These are phyloP conservation scores for Salvelinus fontinalis DNA, from an alignment of 2,113 vertebrate species.

Conservation along the genomic window DNA sequence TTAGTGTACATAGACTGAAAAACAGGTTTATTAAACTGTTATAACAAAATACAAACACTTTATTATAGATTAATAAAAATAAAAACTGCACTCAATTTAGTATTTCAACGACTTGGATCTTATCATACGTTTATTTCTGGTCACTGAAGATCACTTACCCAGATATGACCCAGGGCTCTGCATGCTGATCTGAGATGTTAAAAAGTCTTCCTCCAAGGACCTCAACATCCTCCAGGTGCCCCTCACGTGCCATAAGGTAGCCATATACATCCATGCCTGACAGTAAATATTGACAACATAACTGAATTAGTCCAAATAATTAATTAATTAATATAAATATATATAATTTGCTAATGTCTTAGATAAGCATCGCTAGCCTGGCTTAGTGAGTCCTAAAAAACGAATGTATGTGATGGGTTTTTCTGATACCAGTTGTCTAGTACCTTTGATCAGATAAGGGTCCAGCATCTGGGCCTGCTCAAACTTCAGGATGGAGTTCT, in stretches of 20 bases:
- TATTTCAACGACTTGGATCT: too few relatives aligned
- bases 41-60: too few relatives aligned
- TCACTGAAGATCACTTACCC: constrained; percentile 72
- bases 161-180: constrained; percentile 97
- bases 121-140: too few relatives aligned
- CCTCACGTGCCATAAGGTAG: constrained; percentile 93
- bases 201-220: constrained; percentile 94
- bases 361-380: too few relatives aligned
- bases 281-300: neutral
- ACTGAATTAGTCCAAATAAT: too few relatives aligned
- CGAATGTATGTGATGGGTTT: neutral
- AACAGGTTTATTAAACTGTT: too few relatives aligned
- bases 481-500: constrained; percentile 96
- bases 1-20: too few relatives aligned
- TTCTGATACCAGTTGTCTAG: neutral
- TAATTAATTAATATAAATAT: too few relatives aligned
- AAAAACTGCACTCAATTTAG: too few relatives aligned
- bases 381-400: too few relatives aligned
- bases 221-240: constrained; percentile 95
- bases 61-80: too few relatives aligned
- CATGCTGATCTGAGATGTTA: constrained; percentile 97
- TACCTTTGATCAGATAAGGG: constrained; percentile 96
- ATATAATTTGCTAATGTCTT: too few relatives aligned
- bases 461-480: constrained; percentile 98
- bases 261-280: constrained; percentile 99